Percentiles rank a stretch among this genome's conserved stretches.
phyloP scores from a whole-genome alignment of 2,113 vertebrate species.

The Rhabdornis inornatus region DNA sequence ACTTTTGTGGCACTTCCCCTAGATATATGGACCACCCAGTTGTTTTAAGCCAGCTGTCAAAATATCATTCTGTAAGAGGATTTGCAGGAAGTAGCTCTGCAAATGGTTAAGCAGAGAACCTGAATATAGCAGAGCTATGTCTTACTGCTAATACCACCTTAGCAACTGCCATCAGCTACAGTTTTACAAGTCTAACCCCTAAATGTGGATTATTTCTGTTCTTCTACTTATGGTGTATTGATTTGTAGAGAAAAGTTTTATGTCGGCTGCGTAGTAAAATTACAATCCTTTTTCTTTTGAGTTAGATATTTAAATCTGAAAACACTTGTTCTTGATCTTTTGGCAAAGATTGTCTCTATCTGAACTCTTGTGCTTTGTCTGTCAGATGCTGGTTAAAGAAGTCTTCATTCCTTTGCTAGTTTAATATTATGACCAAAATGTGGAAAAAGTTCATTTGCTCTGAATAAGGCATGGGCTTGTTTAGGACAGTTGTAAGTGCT shows the following conservation, averaged over 20 bases:
- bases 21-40: not conserved
- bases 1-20: not conserved
- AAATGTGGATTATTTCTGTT: not conserved
- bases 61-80: not conserved
- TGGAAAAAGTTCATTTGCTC: not conserved
- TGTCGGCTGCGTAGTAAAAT: not conserved
- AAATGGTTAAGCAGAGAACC: not conserved
- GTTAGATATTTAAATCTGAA: not conserved
- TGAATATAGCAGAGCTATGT: not conserved
- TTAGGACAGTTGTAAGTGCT: not conserved
- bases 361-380: not conserved
- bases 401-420: not conserved
- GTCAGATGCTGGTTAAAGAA: not conserved
- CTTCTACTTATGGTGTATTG: not conserved
- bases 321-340: not conserved
- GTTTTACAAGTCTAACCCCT: not conserved
- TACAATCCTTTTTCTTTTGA: not conserved
- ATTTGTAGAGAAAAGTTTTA: not conserved
- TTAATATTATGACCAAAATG: not conserved
- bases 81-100: not conserved
- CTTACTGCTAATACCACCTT: not conserved
- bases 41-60: conserved; percentile 34
- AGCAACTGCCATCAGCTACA: not conserved
- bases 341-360: not conserved
- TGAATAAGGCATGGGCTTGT: not conserved